phyloP scores from a whole-genome alignment of 2,113 vertebrate species.

The Notiomystis cincta region DNA sequence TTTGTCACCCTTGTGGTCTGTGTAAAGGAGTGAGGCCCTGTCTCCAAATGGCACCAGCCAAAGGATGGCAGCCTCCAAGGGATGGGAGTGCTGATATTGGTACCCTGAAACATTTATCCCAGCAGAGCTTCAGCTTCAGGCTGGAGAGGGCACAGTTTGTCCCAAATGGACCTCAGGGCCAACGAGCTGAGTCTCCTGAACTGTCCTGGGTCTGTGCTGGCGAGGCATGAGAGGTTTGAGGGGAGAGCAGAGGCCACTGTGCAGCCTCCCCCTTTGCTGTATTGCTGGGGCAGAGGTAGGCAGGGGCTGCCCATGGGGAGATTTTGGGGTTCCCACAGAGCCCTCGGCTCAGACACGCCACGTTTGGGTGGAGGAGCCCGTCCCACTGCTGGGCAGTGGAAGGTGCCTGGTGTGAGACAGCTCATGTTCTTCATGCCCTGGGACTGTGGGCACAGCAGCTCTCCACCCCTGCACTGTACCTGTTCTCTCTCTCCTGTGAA shows the following conservation, averaged over 20 bases:
- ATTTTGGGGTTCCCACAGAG: background rate
- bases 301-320: background rate
- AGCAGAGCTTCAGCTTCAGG: background rate
- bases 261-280: background rate
- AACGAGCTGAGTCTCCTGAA: background rate
- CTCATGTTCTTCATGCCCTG: background rate
- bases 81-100: background rate
- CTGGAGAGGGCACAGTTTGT: background rate
- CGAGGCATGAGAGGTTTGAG: background rate
- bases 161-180: background rate
- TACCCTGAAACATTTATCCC: background rate
- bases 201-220: background rate
- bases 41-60: background rate
- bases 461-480: background rate
- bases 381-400: fast-evolving
- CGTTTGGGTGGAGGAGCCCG: background rate
- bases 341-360: fast-evolving
- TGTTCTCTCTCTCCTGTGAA: slow-evolving; percentile 67
- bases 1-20: background rate
- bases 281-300: background rate
- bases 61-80: background rate
- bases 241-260: background rate
- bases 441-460: background rate
- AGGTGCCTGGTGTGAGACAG: background rate
- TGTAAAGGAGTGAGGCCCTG: fast-evolving